These are phyloP conservation scores for Thalassaphorura encarpata DNA, from an alignment of 1,140 invertebrate genomes.

Conservation along the genomic window DNA sequence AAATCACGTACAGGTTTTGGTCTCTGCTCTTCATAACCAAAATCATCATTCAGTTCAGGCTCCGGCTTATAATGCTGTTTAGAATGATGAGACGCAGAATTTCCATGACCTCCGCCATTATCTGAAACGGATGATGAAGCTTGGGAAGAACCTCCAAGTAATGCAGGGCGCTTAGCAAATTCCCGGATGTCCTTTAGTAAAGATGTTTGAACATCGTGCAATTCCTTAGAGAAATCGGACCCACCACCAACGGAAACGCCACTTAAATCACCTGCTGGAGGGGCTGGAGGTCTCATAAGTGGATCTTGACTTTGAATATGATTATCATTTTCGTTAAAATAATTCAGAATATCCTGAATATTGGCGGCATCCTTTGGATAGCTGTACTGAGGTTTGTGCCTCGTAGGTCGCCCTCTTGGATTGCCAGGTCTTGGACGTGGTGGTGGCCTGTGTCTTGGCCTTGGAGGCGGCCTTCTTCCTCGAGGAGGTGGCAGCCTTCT, in stretches of 20 bases:
- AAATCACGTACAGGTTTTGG: slow-evolving; percentile 30
- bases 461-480: neutral
- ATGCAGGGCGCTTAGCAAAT: slow-evolving; percentile 27
- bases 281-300: neutral
- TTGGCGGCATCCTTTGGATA: slow-evolving; percentile 31
- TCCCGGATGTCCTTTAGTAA: slow-evolving; percentile 30
- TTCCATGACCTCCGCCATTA: too few relatives aligned
- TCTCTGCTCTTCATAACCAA: slow-evolving; percentile 18
- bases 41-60: neutral
- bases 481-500: neutral
- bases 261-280: neutral
- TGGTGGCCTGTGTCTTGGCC: neutral
- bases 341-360: slow-evolving; percentile 31
- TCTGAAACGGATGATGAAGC: neutral
- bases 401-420: neutral
- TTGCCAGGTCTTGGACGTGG: neutral
- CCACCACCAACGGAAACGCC: neutral
- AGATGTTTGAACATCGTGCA: slow-evolving; percentile 27
- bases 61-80: neutral
- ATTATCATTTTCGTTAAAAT: slow-evolving; percentile 21
- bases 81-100: neutral
- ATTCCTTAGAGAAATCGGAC: slow-evolving; percentile 22
- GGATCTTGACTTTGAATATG: neutral
- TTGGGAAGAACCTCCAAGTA: neutral
- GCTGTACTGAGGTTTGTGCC: slow-evolving; percentile 11